These are phyloP conservation scores for Netelia fuscicornis DNA, from an alignment of 2,888 invertebrate species.

Conservation along the genomic window DNA sequence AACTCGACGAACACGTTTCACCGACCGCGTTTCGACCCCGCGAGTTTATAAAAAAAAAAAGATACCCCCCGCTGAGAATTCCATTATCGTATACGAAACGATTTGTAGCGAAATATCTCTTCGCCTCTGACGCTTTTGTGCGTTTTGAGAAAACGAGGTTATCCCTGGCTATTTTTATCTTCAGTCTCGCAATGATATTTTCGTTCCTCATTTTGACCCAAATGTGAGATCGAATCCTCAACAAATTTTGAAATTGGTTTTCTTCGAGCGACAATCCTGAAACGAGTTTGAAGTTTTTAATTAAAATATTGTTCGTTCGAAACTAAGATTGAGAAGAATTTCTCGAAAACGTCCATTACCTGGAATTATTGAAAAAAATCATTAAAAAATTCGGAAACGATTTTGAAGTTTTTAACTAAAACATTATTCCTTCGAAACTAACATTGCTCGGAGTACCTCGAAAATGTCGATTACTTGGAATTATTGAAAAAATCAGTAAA, in stretches of 20 bases:
- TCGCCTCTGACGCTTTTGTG: not conserved
- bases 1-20: conserved; percentile 75
- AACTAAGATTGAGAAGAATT: too few relatives aligned
- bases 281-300: too few relatives aligned
- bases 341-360: too few relatives aligned
- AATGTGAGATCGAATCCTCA: not conserved
- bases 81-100: conserved; percentile 80
- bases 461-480: too few relatives aligned
- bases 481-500: too few relatives aligned
- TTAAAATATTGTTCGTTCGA: too few relatives aligned
- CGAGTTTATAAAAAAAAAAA: not conserved
- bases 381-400: not conserved
- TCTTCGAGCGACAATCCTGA: too few relatives aligned
- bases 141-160: conserved; percentile 12
- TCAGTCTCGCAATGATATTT: not conserved
- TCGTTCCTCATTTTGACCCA: not conserved
- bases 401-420: too few relatives aligned
- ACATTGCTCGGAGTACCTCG: too few relatives aligned
- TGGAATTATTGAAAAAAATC: not conserved
- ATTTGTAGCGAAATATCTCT: conserved; percentile 74
- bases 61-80: conserved; percentile 82
- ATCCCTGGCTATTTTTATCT: conserved; percentile 19
- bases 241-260: not conserved
- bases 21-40: conserved; percentile 68
- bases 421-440: too few relatives aligned